These are phyloP conservation scores for Himantopus leucocephalus DNA, from an alignment of 2,113 vertebrate genomes.

Conservation along the genomic window DNA sequence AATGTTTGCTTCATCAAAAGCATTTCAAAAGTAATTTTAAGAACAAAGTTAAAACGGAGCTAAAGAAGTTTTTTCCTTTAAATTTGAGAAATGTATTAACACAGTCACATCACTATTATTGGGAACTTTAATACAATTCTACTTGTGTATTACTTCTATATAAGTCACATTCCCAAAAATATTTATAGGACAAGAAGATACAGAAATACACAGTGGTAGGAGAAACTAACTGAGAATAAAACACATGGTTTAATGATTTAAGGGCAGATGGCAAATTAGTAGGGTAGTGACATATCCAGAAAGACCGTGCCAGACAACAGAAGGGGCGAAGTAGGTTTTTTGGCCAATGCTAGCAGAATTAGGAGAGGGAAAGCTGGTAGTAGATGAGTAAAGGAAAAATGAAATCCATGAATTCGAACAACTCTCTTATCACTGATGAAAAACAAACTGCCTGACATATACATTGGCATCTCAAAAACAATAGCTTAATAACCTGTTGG, in stretches of 20 bases:
- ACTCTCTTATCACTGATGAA: neutral
- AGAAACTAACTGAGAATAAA: neutral
- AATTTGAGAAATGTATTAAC: neutral
- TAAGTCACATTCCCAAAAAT: neutral
- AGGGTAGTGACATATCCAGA: neutral
- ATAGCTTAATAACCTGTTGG: neutral
- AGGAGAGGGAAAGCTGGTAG: neutral
- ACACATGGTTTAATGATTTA: neutral
- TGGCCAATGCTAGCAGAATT: neutral
- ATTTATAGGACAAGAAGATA: neutral
- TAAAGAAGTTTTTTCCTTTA: neutral
- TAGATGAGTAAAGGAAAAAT: neutral
- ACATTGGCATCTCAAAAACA: neutral
- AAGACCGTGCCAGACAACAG: conserved; percentile 11
- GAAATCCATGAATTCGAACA: neutral
- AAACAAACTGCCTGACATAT: neutral
- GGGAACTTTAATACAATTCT: neutral
- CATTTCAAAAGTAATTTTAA: neutral
- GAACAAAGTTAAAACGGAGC: neutral
- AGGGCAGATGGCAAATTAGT: conserved; percentile 34
- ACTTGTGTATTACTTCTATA: neutral
- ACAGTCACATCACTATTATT: neutral
- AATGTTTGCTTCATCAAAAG: neutral
- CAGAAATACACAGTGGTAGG: neutral
- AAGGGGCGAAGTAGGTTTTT: neutral